A percentile compares a stretch with the other conserved stretches of the same genome.
These are phyloP conservation scores for Tetrao urogallus DNA, from an alignment of 2,113 vertebrate species.

Conservation along the genomic window DNA sequence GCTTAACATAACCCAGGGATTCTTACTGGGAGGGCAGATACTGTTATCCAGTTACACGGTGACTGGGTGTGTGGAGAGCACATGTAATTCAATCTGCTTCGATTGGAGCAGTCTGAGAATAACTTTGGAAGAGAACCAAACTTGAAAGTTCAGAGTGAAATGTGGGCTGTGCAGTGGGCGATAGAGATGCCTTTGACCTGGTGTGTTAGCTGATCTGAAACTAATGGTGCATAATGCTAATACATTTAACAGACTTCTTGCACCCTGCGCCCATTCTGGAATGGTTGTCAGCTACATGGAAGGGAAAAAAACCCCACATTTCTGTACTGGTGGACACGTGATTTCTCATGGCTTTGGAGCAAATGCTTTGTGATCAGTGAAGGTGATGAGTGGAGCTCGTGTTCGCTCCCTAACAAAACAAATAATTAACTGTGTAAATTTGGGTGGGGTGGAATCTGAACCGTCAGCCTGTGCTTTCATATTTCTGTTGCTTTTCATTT, in stretches of 20 bases:
- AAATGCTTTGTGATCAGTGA: not conserved
- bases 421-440: fast-evolving
- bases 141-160: not conserved
- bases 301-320: not conserved
- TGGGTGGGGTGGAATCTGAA: not conserved
- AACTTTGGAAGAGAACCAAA: slow-evolving; percentile 18
- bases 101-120: not conserved
- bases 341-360: not conserved
- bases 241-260: not conserved
- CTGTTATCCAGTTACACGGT: not conserved
- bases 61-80: not conserved
- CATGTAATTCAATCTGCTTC: not conserved
- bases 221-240: not conserved
- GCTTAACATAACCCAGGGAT: not conserved
- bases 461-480: slow-evolving; percentile 1
- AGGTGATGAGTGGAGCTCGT: not conserved
- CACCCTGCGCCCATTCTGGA: not conserved
- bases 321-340: not conserved
- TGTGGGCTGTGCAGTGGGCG: not conserved
- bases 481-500: slow-evolving; percentile 28
- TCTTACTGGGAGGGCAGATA: not conserved
- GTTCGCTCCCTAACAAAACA: not conserved
- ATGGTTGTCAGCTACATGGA: not conserved
- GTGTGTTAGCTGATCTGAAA: not conserved
- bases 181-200: not conserved